A percentile compares a stretch with the other conserved stretches of the same genome.
Evolutionary conservation across 2,797 vertebrate genomes (phyloP).

Genomic region (Adrianichthys oophorus): DNA sequence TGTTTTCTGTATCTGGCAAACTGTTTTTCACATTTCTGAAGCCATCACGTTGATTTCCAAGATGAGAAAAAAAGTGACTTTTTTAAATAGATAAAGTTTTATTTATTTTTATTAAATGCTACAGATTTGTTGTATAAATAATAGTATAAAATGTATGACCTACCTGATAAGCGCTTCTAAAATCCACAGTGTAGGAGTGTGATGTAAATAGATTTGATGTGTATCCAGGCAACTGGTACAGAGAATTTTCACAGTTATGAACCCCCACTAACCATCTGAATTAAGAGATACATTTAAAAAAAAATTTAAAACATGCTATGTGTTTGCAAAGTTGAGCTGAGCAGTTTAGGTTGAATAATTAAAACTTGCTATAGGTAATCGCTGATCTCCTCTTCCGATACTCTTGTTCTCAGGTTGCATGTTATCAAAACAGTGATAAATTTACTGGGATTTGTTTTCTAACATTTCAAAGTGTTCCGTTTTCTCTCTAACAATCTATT

Average conservation of each 20-base stretch:
- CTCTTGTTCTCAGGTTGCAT: constrained; percentile 59
- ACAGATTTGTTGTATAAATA: constrained; percentile 58
- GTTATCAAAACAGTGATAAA: neutral
- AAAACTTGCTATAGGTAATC: constrained; percentile 19
- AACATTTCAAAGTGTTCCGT: too few relatives aligned
- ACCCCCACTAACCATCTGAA: constrained; percentile 33
- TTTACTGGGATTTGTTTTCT: too few relatives aligned
- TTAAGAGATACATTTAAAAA: constrained; percentile 9
- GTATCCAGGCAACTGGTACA: constrained; percentile 51
- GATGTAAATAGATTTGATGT: constrained; percentile 63
- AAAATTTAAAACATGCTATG: constrained; percentile 17
- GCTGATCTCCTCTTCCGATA: constrained; percentile 32
- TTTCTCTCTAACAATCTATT: constrained; percentile 8
- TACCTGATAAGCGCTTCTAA: constrained; percentile 48
- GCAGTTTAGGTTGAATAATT: too few relatives aligned
- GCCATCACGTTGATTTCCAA: too few relatives aligned
- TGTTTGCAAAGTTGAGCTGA: constrained; percentile 4
- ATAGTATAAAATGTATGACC: constrained; percentile 60
- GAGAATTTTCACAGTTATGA: constrained; percentile 43
- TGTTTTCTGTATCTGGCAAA: too few relatives aligned
- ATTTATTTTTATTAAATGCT: constrained; percentile 48
- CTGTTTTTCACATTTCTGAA: too few relatives aligned
- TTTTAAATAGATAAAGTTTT: neutral
- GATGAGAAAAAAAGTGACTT: too few relatives aligned
- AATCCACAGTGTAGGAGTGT: constrained; percentile 39